Base-by-base conservation (phyloP, 2,797 vertebrate species). In the Macroramphosus scolopax region DNA sequence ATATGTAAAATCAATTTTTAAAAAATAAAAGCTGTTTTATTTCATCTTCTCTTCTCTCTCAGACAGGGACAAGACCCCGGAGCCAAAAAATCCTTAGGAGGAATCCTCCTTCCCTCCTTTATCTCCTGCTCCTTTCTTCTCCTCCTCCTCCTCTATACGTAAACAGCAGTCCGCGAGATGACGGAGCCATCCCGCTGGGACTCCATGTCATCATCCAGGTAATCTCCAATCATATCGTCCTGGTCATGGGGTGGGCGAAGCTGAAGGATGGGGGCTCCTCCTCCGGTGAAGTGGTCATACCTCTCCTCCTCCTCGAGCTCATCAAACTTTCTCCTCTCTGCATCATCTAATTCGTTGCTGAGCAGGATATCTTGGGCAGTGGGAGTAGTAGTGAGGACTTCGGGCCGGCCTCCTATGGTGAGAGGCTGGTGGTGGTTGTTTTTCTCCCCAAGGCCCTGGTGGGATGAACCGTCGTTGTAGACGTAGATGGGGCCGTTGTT, bases 141-240 rank as follows among this genome's bases (percentile, higher is more conserved):
- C 18, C 33, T 40, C 33, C 13, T 16, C 8, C 54, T 68, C 50
- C 59, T 77, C 60, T 91, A 94, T 81, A 95, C 94, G 2, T 94
- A 95, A 50, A 95, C 93, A 0, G 93, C 92, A 78, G 90, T 91
- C 84, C 92, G 89, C n/a, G 93, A 96, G 78, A 96, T 95, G 77
- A 96, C 90, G 0, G 94, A 95, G 44, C 94, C 93, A 0, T 95
- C 94, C 17, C 90, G 83, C 77, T 93, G 94, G 11, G 94, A 95
- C 82, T 96, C 94, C 94, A 95, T 94, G 85, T 94, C 92, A 25
- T 92, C 90, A 52, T 91, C 90, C 3, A 91, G 41, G 64, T 90
- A 90, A 31, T 70, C 82, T 46, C 81, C 74, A 10, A 68, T 75
- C 16, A 88, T 77, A 18, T 85, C 76, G 2, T 79, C 84, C 44